Evolutionary conservation across 2,797 vertebrate species (phyloP).

Genomic region (Gallirallus australis): DNA sequence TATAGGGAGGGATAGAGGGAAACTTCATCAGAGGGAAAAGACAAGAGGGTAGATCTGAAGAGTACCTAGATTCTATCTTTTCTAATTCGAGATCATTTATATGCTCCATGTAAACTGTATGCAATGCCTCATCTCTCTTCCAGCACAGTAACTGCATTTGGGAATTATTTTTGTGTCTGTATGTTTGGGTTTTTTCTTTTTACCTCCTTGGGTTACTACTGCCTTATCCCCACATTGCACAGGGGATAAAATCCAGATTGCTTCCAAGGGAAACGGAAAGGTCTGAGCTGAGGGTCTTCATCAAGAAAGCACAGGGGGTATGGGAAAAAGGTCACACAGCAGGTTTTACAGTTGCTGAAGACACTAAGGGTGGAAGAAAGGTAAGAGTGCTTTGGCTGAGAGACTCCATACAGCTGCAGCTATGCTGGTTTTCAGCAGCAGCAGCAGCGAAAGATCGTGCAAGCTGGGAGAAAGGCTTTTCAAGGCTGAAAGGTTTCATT

Average conservation of each 20-base stretch:
- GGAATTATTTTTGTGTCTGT: neutral
- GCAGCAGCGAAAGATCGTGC: neutral
- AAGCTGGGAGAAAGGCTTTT: neutral
- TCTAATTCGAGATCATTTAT: neutral
- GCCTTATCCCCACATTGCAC: neutral
- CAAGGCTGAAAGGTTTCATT: neutral
- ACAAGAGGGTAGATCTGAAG: neutral
- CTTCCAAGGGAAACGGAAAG: neutral
- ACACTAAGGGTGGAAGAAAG: neutral
- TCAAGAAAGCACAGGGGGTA: neutral
- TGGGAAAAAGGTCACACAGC: neutral
- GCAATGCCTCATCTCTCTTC: neutral
- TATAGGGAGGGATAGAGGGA: neutral
- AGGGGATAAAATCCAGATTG: neutral
- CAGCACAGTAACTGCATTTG: neutral
- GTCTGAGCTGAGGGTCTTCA: neutral
- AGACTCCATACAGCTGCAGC: neutral
- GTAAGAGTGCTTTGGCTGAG: neutral
- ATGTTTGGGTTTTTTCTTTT: too few species aligned
- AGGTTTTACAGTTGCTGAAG: neutral
- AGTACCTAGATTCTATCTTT: neutral
- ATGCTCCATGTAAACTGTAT: neutral
- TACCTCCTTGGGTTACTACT: neutral
- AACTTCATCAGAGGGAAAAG: neutral
- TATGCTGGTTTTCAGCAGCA: neutral